Percentiles rank a stretch among this genome's conserved stretches.
Evolutionary conservation across 2,113 vertebrate genomes (phyloP).

Genomic region (Paedocypris sp.): DNA sequence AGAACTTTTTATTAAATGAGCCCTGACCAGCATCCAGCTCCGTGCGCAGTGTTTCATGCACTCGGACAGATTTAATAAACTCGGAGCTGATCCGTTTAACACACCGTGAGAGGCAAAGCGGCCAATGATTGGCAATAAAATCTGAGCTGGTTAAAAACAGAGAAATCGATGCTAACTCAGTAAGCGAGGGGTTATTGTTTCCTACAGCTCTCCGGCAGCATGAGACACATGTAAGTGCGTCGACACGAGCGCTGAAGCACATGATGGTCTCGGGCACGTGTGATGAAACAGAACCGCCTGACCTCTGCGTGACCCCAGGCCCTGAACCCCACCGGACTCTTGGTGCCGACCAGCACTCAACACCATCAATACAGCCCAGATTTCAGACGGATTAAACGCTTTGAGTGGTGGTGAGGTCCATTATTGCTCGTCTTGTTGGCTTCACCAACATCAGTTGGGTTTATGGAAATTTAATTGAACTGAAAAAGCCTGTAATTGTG

Average conservation of each 20-base stretch:
- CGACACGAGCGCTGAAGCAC: not conserved
- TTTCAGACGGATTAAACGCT: too few relatives aligned
- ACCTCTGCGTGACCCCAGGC: not conserved
- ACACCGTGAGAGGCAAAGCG: not conserved
- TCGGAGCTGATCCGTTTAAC: slow-evolving; percentile 30
- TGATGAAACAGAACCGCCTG: not conserved
- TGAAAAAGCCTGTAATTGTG: too few relatives aligned
- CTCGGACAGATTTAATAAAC: slow-evolving; percentile 35
- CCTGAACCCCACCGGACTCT: not conserved
- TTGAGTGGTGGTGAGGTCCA: not conserved
- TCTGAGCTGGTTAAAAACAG: slow-evolving; percentile 23
- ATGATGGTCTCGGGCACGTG: not conserved
- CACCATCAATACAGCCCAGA: too few relatives aligned
- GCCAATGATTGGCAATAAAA: slow-evolving; percentile 24
- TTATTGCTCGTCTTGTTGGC: too few relatives aligned
- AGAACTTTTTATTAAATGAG: slow-evolving; percentile 22
- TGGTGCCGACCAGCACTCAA: not conserved
- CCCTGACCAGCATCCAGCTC: slow-evolving; percentile 16
- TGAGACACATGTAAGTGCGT: not conserved
- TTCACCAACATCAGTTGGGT: too few relatives aligned
- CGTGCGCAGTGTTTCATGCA: slow-evolving; percentile 18
- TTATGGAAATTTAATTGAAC: too few relatives aligned
- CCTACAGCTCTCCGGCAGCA: slow-evolving; percentile 13
- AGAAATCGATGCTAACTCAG: slow-evolving; percentile 32
- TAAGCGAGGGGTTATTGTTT: slow-evolving; percentile 18